phyloP scores from a whole-genome alignment of 2,113 vertebrate genomes.

The Gila orcuttii region DNA sequence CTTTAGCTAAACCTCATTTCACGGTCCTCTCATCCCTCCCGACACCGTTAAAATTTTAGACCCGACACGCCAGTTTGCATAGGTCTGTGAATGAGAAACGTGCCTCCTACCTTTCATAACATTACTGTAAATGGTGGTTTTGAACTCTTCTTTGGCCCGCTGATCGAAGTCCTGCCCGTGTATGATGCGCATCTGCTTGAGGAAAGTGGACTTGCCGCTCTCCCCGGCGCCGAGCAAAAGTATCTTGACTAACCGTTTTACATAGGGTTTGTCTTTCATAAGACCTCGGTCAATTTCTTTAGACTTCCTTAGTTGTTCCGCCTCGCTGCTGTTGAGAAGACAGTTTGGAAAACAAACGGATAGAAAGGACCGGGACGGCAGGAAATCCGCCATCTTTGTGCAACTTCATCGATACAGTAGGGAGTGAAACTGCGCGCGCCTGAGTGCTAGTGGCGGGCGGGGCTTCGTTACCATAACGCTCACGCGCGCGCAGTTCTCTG shows the following conservation, averaged over 20 bases:
- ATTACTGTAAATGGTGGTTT: constrained; percentile 92
- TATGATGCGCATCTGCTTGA: constrained; percentile 98
- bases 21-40: background rate
- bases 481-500: constrained; percentile 47
- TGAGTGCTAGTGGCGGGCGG: constrained; percentile 41
- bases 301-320: constrained; percentile 88
- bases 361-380: constrained; percentile 91
- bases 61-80: background rate
- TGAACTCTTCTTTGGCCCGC: constrained; percentile 90
- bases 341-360: constrained; percentile 92
- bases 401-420: constrained; percentile 82
- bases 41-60: background rate
- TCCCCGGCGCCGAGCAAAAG: constrained; percentile 92
- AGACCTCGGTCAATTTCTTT: constrained; percentile 92
- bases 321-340: constrained; percentile 87
- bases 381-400: constrained; percentile 97
- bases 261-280: constrained; percentile 87
- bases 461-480: constrained; percentile 55
- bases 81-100: background rate
- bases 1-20: constrained; percentile 37
- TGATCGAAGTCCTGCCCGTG: constrained; percentile 94
- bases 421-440: constrained; percentile 52
- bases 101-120: constrained; percentile 86
- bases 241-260: constrained; percentile 92
- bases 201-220: constrained; percentile 97